Evolutionary conservation across 1,140 invertebrate species (phyloP).

Genomic region (Macrotrachela quadricornifera): DNA sequence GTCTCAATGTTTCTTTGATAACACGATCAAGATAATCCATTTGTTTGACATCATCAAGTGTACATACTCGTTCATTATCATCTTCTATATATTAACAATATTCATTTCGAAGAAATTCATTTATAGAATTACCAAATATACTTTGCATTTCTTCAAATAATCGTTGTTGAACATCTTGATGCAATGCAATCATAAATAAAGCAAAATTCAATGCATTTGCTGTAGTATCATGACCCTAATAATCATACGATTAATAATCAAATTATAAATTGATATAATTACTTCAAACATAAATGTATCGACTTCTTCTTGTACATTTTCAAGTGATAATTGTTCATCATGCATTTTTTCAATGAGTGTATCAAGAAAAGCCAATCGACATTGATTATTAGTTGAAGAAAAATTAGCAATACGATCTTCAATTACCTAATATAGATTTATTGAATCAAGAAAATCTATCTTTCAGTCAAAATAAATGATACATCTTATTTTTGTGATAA

Average conservation of each 20-base stretch:
- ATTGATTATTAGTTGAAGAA: conserved; percentile 48
- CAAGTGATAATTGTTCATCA: conserved; percentile 50
- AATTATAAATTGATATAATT: too few species aligned
- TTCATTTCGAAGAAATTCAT: not conserved
- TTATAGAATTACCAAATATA: conserved; percentile 37
- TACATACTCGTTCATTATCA: conserved; percentile 38
- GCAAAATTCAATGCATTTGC: conserved; percentile 31
- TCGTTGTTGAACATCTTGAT: conserved; percentile 40
- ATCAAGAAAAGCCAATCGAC: conserved; percentile 68
- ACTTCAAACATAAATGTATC: conserved; percentile 54
- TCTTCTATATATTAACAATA: not conserved
- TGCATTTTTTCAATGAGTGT: conserved; percentile 55
- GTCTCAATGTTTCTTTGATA: conserved; percentile 45
- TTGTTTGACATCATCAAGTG: conserved; percentile 44
- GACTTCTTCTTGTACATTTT: conserved; percentile 65
- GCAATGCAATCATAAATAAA: conserved; percentile 29
- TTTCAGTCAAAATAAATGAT: too few species aligned
- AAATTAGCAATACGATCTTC: conserved; percentile 51
- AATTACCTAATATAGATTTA: too few species aligned
- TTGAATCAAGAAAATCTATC: too few species aligned
- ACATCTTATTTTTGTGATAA: too few species aligned
- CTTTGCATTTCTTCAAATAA: conserved; percentile 53
- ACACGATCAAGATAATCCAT: conserved; percentile 47
- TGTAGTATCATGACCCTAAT: conserved; percentile 73
- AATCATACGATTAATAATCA: too few species aligned